phyloP scores from a whole-genome alignment of 2,888 invertebrate genomes.

The Trichogramma dendrolimi region DNA sequence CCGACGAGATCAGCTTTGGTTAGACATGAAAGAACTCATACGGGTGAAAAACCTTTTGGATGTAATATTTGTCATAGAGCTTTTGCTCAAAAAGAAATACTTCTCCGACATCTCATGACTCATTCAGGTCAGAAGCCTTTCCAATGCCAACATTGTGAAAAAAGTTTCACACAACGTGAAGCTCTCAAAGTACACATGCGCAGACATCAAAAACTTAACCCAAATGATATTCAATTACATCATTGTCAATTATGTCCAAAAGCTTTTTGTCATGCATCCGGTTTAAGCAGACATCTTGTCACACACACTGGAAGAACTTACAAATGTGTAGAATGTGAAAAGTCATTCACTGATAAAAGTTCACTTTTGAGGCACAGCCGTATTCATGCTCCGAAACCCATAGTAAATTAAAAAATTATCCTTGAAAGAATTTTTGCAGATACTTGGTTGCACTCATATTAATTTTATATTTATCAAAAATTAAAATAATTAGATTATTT shows the following conservation, averaged over 20 bases:
- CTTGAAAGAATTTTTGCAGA: conserved; percentile 1
- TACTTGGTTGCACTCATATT: conserved; percentile 4
- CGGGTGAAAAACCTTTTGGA: conserved; percentile 54
- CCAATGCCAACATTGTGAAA: conserved; percentile 62
- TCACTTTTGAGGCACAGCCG: conserved; percentile 64
- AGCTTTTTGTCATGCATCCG: conserved; percentile 59
- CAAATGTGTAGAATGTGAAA: conserved; percentile 63
- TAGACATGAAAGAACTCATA: conserved; percentile 68
- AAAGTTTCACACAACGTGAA: conserved; percentile 70
- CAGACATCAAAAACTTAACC: conserved; percentile 58
- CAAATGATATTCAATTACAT: conserved; percentile 60
- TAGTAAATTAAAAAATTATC: neutral
- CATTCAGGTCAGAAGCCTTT: conserved; percentile 62
- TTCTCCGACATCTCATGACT: conserved; percentile 50
- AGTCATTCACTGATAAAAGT: conserved; percentile 69
- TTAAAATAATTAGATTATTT: conserved; percentile 4
- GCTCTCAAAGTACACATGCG: conserved; percentile 63
- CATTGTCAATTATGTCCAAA: conserved; percentile 66
- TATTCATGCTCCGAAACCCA: conserved; percentile 48
- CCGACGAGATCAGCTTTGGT: conserved; percentile 65
- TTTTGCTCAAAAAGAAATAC: conserved; percentile 72
- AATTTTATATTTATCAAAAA: conserved; percentile 14
- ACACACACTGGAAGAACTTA: conserved; percentile 64
- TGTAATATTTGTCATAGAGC: conserved; percentile 58
- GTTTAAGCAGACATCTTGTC: conserved; percentile 65